Evolutionary conservation across 2,113 vertebrate genomes (phyloP).

Genomic region (Sylvia atricapilla): DNA sequence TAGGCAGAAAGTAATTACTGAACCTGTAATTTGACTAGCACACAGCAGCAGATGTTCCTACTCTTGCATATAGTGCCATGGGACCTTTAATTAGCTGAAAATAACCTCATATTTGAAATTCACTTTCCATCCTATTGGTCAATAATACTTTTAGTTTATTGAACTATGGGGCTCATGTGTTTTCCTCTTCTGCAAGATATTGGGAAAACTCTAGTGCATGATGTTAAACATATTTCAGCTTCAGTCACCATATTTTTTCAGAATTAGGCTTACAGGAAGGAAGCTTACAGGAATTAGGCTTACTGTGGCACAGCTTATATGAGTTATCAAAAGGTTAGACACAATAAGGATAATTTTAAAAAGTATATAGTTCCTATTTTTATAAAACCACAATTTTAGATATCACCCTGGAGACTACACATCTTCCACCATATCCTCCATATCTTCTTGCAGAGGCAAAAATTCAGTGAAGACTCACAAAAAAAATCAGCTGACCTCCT

Average conservation of each 20-base stretch:
- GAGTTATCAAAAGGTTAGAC: background rate
- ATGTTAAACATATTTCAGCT: background rate
- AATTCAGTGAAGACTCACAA: background rate
- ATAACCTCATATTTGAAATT: constrained; percentile 21
- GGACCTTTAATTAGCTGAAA: constrained; percentile 50
- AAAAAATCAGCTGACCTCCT: background rate
- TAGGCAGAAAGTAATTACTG: constrained; percentile 49
- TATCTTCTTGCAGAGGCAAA: background rate
- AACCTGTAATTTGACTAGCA: constrained; percentile 46
- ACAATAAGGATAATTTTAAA: background rate
- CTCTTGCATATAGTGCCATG: background rate
- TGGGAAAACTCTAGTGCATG: background rate
- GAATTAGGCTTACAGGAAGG: background rate
- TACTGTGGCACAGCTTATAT: background rate
- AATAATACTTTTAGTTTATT: constrained; percentile 17
- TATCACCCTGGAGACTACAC: accelerated
- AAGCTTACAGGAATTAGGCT: background rate
- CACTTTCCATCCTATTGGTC: background rate
- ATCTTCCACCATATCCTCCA: background rate
- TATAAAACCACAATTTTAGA: background rate
- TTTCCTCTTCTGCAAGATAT: background rate
- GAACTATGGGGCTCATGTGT: background rate
- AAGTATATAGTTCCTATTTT: accelerated
- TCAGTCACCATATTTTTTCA: background rate
- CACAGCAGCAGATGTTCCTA: constrained; percentile 48